These are phyloP conservation scores for Trididemnum miniatum DNA, from an alignment of 23 tunicate genomes.

Conservation along the genomic window DNA sequence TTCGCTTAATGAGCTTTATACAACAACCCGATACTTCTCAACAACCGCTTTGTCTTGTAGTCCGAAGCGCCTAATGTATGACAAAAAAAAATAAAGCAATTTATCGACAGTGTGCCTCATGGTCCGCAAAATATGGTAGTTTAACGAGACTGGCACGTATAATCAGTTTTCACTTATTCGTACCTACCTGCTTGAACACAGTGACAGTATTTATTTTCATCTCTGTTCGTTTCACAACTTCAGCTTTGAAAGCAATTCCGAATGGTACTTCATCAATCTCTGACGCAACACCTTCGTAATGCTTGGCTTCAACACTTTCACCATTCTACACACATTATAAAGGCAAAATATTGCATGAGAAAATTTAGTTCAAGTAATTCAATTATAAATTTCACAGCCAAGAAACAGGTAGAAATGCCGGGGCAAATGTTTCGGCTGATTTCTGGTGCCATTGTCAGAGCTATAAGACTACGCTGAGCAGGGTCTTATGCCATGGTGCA, in stretches of 20 bases:
- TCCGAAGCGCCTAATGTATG: neutral
- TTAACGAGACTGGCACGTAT: neutral
- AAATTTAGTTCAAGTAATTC: too few species aligned
- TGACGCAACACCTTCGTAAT: constrained; percentile 69
- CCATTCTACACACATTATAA: constrained; percentile 21
- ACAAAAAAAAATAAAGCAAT: neutral
- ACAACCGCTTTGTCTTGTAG: too few species aligned
- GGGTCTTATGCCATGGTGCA: too few species aligned
- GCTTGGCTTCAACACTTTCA: constrained; percentile 34
- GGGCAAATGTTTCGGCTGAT: too few species aligned
- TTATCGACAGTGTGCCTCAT: neutral
- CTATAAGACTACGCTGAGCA: too few species aligned
- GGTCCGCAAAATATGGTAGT: neutral
- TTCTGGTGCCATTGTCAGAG: too few species aligned
- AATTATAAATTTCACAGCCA: too few species aligned
- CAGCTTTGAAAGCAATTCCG: constrained; percentile 67
- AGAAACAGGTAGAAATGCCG: too few species aligned
- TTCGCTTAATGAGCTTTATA: too few species aligned
- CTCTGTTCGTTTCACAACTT: constrained; percentile 59
- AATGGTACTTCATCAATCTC: constrained; percentile 84
- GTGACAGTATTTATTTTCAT: constrained; percentile 49
- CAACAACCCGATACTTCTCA: too few species aligned
- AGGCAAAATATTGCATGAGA: neutral
- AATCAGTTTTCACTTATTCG: neutral
- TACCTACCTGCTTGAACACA: constrained; percentile 80